These are phyloP conservation scores for Tyria jacobaeae DNA, from an alignment of 2,888 invertebrate genomes.

Conservation along the genomic window DNA sequence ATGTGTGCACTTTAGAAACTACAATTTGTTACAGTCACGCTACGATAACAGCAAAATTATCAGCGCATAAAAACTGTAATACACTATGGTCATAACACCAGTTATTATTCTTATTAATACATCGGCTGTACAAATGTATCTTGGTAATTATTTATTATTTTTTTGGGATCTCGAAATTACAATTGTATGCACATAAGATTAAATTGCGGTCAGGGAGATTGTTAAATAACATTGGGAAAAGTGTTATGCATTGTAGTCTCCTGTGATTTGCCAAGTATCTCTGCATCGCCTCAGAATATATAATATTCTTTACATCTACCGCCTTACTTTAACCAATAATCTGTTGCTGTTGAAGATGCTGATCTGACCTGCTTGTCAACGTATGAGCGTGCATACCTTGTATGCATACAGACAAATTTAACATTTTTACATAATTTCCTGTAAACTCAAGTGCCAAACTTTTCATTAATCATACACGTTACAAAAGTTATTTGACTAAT, in stretches of 20 bases:
- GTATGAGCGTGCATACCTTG: not conserved
- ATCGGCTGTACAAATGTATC: not conserved
- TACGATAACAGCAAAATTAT: conserved; percentile 15
- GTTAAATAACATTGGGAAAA: not conserved
- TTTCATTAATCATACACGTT: too few relatives aligned
- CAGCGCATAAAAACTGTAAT: conserved; percentile 17
- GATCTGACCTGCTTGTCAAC: not conserved
- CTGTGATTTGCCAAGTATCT: not conserved
- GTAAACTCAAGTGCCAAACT: too few relatives aligned
- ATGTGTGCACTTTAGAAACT: conserved; percentile 12
- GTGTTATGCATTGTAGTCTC: not conserved
- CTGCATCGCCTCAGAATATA: not conserved
- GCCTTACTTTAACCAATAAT: not conserved
- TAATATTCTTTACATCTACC: not conserved
- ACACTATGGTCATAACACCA: conserved; percentile 5
- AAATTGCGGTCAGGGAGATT: not conserved
- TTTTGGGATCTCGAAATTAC: not conserved
- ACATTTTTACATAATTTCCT: too few relatives aligned
- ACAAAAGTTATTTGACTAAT: too few relatives aligned
- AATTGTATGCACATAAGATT: not conserved
- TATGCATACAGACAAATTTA: not conserved
- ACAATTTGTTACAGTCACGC: conserved; percentile 12
- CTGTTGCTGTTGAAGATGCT: not conserved
- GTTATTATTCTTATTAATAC: conserved; percentile 1
- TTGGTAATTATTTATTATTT: not conserved